Evolutionary conservation across 2,888 invertebrate genomes (phyloP).

Genomic region (Perithous albicinctus): DNA sequence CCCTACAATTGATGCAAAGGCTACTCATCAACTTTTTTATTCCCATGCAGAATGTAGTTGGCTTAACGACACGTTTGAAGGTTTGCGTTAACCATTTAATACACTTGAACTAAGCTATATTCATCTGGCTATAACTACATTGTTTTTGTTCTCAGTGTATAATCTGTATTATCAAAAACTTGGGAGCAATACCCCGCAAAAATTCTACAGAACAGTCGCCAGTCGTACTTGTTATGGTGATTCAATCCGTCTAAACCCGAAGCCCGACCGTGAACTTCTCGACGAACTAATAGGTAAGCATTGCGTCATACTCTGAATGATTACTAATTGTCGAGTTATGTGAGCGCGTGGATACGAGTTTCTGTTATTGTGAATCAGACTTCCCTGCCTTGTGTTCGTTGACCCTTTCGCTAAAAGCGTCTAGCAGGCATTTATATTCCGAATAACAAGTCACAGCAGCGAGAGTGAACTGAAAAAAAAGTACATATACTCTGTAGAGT

Average conservation of each 20-base stretch:
- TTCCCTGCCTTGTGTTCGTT: constrained; percentile 52
- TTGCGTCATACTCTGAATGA: constrained; percentile 48
- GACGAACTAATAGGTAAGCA: constrained; percentile 37
- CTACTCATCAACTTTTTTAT: too few relatives aligned
- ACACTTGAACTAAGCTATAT: neutral
- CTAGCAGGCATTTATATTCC: constrained; percentile 50
- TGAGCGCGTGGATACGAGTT: constrained; percentile 33
- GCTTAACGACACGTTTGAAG: too few relatives aligned
- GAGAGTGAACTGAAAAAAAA: constrained; percentile 38
- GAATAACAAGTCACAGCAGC: constrained; percentile 51
- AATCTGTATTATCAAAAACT: neutral
- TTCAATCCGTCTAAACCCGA: constrained; percentile 35
- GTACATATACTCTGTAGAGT: neutral
- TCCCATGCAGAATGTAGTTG: too few relatives aligned
- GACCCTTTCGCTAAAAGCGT: constrained; percentile 47
- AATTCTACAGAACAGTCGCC: neutral
- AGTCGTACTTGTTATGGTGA: constrained; percentile 2
- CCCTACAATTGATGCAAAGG: too few relatives aligned
- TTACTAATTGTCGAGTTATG: constrained; percentile 56
- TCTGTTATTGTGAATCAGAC: constrained; percentile 42
- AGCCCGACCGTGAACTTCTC: constrained; percentile 52
- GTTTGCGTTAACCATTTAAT: too few relatives aligned
- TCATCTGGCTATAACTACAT: neutral
- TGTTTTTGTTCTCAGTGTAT: too few relatives aligned
- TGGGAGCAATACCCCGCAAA: neutral